Conservation (phyloP, 1,140 invertebrate genomes). For the Sycophaga agraensis region DNA sequence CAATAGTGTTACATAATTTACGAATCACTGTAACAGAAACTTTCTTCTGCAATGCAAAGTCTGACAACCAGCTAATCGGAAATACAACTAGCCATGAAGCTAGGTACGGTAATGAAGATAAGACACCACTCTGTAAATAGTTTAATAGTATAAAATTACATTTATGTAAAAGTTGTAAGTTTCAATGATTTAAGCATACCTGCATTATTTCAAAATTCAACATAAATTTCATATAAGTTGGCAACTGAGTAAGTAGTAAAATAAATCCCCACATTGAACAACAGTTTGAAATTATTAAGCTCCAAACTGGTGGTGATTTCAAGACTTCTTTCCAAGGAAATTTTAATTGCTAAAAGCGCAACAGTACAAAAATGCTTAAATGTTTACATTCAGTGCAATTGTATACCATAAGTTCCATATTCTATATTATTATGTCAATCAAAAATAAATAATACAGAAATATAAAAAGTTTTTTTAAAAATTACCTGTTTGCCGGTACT, state of each 20-base stretch:
- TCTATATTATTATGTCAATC: no score
- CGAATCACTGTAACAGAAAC: slow-evolving; percentile 59
- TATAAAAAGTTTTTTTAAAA: no score
- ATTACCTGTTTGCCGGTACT: background rate
- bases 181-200: slow-evolving; percentile 41
- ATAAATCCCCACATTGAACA: slow-evolving; percentile 93
- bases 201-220: slow-evolving; percentile 76
- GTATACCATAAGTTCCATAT: background rate
- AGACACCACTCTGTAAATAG: slow-evolving; percentile 69
- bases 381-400: background rate
- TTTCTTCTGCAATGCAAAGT: slow-evolving; percentile 62
- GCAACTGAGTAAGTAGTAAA: slow-evolving; percentile 87
- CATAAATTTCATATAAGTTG: slow-evolving; percentile 83
- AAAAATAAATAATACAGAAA: background rate
- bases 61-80: slow-evolving; percentile 64
- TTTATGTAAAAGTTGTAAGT: no score
- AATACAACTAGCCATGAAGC: slow-evolving; percentile 71
- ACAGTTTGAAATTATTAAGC: slow-evolving; percentile 78
- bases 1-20: slow-evolving; percentile 69
- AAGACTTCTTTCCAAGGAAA: slow-evolving; percentile 79
- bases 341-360: slow-evolving; percentile 47
- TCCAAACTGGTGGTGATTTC: slow-evolving; percentile 79
- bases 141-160: no score
- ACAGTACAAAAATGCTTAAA: no score
- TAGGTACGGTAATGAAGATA: slow-evolving; percentile 79